Percentiles rank a stretch among this genome's conserved stretches.
These are phyloP conservation scores for Cryptomyrus ogoouensis DNA, from an alignment of 2,113 vertebrate genomes.

Conservation along the genomic window DNA sequence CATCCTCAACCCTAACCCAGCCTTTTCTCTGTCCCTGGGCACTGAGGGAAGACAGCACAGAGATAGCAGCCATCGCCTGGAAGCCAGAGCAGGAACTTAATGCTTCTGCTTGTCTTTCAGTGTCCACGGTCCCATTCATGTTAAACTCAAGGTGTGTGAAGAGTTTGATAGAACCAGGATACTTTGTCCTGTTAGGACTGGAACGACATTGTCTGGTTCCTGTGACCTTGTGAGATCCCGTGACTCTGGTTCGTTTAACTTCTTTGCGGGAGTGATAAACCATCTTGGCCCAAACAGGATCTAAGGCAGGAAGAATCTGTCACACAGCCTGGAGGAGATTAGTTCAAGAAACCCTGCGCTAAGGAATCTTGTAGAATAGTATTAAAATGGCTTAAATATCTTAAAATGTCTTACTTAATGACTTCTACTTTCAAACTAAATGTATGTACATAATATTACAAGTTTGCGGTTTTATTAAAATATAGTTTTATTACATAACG, in stretches of 20 bases:
- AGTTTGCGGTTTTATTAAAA: not conserved
- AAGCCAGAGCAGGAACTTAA: not conserved
- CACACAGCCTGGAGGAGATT: not conserved
- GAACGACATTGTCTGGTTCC: not conserved
- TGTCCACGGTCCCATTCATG: not conserved
- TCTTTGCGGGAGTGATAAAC: not conserved
- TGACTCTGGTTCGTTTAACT: not conserved
- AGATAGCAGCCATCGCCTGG: not conserved
- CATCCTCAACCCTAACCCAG: not conserved
- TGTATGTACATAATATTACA: not conserved
- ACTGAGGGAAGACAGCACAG: not conserved
- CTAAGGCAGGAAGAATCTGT: not conserved
- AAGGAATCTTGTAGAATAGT: not conserved
- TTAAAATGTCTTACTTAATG: not conserved
- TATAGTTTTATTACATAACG: not conserved
- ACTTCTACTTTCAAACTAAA: not conserved
- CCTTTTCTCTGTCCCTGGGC: not conserved
- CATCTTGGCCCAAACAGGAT: not conserved
- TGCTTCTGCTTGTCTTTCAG: not conserved
- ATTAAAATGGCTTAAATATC: not conserved
- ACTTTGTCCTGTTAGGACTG: not conserved
- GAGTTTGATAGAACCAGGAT: not conserved
- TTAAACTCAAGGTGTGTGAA: not conserved
- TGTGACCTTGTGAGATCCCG: not conserved
- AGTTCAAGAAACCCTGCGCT: not conserved